These are phyloP conservation scores for Pachyuromys duprasi DNA, from an alignment of 2,797 vertebrate species.

Conservation along the genomic window DNA sequence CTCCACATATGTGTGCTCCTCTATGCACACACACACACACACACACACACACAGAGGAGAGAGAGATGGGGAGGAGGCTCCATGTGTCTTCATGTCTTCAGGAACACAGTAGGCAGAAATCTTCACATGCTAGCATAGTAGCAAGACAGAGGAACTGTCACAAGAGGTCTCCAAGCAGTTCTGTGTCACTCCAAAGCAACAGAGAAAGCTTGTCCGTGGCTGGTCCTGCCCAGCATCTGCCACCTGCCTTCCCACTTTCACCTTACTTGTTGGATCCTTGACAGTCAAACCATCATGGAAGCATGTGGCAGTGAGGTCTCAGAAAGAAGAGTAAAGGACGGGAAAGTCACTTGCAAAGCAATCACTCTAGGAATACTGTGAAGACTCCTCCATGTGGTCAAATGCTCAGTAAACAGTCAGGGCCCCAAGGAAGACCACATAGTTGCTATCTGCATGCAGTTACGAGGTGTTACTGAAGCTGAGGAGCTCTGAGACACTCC, in stretches of 20 bases:
- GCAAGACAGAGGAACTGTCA: neutral
- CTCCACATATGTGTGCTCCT: neutral
- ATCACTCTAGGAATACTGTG: accelerated
- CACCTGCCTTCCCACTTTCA: too few relatives aligned
- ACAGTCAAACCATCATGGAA: accelerated
- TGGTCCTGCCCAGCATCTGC: neutral
- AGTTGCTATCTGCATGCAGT: accelerated
- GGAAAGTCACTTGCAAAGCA: accelerated
- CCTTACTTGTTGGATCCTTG: neutral
- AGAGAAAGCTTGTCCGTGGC: neutral
- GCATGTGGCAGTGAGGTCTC: accelerated
- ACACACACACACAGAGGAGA: neutral
- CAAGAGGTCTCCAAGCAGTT: neutral
- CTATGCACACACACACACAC: neutral
- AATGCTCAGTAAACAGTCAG: accelerated
- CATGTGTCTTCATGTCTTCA: neutral
- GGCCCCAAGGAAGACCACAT: accelerated
- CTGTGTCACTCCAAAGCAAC: neutral
- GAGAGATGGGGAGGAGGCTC: too few relatives aligned
- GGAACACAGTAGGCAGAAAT: neutral
- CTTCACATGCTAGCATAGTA: neutral
- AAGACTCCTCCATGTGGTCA: accelerated
- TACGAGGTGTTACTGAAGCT: accelerated
- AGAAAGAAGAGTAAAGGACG: neutral
- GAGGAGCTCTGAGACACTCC: accelerated